Base-by-base conservation (phyloP, 2,797 vertebrate genomes). In the Microtus agrestis region DNA sequence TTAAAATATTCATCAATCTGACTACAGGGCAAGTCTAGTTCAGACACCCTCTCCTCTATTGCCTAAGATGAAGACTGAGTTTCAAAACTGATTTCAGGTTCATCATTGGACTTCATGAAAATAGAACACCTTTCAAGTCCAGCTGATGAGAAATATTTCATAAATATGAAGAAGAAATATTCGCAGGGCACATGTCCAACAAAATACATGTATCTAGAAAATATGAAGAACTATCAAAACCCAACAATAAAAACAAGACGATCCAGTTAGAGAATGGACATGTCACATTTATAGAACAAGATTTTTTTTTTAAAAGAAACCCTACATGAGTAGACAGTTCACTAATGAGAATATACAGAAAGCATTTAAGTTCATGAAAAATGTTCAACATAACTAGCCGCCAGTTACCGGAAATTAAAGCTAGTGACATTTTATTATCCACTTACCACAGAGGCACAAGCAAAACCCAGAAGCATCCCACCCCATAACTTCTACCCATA, bases 221-320 rank as follows among this genome's bases (percentile, higher is more conserved):
- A 93, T 71, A 51, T 40, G 82, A 93, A 91, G 34, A 91, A 74
- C 25, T 79, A 23, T 78, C n/a, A 89, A 73, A 95, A 87, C 10
- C 77, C 43, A 76, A 23, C 23, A 91, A 3, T 67, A 43, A 73
- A 40, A 93, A 94, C 73, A 51, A 87, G 25, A 56, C 3, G 91
- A 88, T 46, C 27, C 29, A 71, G n/a, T 92, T 94, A 82, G 21
- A 61, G 69, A 65, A 82, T n/a, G 3, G 25, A 15, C 46, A 78
- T 78, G 63, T 46, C 51, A 84, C 15, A 67, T 69, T 17, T 46
- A 67, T 34, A n/a, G 27, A 54, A 80, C 19, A 78, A 89, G 13
- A 19, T 56, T 56, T 56, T 51, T 51, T 48, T 48, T 51, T 51
- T 51, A 14, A 54, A 10, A 17, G 17, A 59, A 59, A 59, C 6